Percentiles rank a stretch among this genome's conserved stretches.
Conservation (phyloP, 2,888 invertebrate genomes). For the Drosophila paramelanica region DNA sequence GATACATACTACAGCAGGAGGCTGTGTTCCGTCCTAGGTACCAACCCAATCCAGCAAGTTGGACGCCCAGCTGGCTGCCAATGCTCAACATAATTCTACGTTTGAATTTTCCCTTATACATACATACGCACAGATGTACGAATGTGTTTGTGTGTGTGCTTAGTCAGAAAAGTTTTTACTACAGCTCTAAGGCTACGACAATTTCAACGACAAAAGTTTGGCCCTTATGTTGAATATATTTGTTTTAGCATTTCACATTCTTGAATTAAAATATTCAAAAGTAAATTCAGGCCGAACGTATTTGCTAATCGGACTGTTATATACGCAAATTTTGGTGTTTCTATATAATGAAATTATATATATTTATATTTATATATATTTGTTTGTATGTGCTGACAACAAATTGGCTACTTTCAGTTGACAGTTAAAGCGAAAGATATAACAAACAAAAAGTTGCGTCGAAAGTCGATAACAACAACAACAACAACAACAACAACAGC, state of each 20-base stretch:
- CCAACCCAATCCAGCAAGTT: conserved; percentile 28
- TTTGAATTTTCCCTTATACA: conserved; percentile 22
- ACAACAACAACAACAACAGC: conserved; percentile 5
- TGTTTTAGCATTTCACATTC: not conserved
- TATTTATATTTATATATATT: too few species aligned
- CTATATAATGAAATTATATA: not conserved
- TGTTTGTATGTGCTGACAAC: conserved; percentile 15
- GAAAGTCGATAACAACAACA: conserved; percentile 32
- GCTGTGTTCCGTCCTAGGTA: conserved; percentile 4
- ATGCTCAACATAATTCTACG: conserved; percentile 52
- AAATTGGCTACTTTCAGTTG: conserved; percentile 55
- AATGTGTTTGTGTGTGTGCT: conserved; percentile 8
- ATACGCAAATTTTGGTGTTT: not conserved
- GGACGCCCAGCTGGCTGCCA: conserved; percentile 70
- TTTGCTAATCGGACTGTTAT: not conserved
- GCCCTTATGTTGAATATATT: not conserved
- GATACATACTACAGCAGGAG: conserved; percentile 20
- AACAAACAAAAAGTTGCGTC: conserved; percentile 16
- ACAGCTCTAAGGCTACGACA: conserved; percentile 1
- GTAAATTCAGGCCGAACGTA: not conserved
- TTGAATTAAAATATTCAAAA: not conserved
- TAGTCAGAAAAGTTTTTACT: conserved; percentile 27
- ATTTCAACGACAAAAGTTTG: not conserved
- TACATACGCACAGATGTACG: conserved; percentile 8
- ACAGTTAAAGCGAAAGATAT: conserved; percentile 59